Conservation (phyloP, 2,888 invertebrate species). For the Hartigia nigra region DNA sequence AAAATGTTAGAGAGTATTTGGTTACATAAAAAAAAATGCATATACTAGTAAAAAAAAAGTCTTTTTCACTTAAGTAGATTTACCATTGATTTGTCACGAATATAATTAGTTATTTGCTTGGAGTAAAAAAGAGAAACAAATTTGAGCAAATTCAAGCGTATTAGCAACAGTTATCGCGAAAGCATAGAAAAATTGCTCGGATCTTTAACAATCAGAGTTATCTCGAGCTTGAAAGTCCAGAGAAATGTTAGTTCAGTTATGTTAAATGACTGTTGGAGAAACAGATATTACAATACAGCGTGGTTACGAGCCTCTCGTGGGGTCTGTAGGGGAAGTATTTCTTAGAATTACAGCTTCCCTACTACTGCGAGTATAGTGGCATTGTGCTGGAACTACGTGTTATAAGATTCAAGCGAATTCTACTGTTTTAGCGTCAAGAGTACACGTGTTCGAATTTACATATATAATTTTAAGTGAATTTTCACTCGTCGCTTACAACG, state of each 20-base stretch:
- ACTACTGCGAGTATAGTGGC: no score
- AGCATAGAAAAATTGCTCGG: neutral
- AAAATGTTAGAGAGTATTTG: neutral
- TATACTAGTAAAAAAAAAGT: neutral
- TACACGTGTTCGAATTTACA: no score
- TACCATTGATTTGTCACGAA: neutral
- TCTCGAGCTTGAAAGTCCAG: neutral
- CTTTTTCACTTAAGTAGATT: rapidly evolving
- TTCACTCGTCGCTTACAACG: no score
- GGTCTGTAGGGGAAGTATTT: no score
- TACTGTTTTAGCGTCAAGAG: no score
- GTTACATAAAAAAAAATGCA: neutral
- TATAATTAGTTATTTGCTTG: neutral
- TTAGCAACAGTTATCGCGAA: neutral
- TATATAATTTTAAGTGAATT: no score
- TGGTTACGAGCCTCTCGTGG: no score
- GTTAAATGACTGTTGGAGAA: neutral
- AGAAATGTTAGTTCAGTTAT: neutral
- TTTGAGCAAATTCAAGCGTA: neutral
- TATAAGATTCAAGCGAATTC: no score
- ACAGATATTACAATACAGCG: no score
- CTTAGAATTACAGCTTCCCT: no score
- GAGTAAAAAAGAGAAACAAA: neutral
- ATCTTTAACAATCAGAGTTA: neutral
- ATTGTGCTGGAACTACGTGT: no score